A percentile compares a stretch with the other conserved stretches of the same genome.
Conservation (phyloP, 2,113 vertebrate genomes). For the Percopsis transmontana region DNA sequence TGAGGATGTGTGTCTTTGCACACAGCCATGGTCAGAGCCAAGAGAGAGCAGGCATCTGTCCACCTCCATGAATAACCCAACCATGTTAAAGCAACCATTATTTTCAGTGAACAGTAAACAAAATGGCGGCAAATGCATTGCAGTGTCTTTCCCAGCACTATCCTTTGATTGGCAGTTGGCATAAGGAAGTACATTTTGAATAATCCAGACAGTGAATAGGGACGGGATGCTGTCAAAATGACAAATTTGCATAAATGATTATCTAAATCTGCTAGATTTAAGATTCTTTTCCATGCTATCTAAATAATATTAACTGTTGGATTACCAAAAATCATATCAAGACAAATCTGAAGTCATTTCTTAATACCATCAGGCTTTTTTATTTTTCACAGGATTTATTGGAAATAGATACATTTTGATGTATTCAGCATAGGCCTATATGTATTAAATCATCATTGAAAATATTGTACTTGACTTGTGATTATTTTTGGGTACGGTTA, state of each 20-base stretch:
- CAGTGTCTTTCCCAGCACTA: neutral
- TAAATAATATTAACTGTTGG: too few relatives aligned
- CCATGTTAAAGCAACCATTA: constrained; percentile 6
- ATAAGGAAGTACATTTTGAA: neutral
- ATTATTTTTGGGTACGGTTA: neutral
- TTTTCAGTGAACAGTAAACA: constrained; percentile 29
- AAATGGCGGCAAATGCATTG: constrained; percentile 40
- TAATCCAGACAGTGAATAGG: neutral
- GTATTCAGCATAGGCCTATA: too few relatives aligned
- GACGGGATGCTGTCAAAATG: neutral
- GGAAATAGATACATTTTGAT: neutral
- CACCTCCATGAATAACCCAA: constrained; percentile 31
- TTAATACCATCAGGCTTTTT: too few relatives aligned
- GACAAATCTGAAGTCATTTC: too few relatives aligned
- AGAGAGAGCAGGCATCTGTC: constrained; percentile 55
- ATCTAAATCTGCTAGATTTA: too few relatives aligned
- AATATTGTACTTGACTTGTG: too few relatives aligned
- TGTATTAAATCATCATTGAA: too few relatives aligned
- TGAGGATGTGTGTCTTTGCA: constrained; percentile 52
- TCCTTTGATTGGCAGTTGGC: neutral
- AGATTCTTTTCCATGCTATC: too few relatives aligned
- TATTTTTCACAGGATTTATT: too few relatives aligned
- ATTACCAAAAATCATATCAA: too few relatives aligned
- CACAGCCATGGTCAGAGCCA: constrained; percentile 41
- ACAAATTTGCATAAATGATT: neutral